Conservation (phyloP, 1,140 invertebrate species). For the Drosophila pachea region DNA sequence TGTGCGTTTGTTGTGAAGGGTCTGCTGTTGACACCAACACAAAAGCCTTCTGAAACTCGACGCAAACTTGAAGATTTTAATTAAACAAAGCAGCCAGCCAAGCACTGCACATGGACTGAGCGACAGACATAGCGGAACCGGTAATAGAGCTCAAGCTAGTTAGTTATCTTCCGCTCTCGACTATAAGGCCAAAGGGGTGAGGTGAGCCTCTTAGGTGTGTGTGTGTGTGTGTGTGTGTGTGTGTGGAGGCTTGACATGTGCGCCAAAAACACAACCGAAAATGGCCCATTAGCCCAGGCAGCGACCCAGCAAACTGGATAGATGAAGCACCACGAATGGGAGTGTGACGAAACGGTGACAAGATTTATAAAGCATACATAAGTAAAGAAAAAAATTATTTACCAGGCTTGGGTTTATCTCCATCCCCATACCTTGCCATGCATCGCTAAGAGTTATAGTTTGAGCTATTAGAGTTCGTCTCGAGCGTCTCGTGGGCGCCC, state of each 20-base stretch:
- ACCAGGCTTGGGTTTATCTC: no score
- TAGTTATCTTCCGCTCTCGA: constrained; percentile 19
- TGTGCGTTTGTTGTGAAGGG: constrained; percentile 4
- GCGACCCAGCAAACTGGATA: constrained; percentile 42
- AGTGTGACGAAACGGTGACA: no score
- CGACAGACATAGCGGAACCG: constrained; percentile 5
- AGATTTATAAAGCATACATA: no score
- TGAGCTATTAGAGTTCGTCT: constrained; percentile 19
- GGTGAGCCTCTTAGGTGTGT: constrained; percentile 53
- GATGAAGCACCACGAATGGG: constrained; percentile 9
- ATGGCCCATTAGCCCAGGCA: constrained; percentile 58
- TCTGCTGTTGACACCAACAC: constrained; percentile 28
- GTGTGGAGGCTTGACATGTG: constrained; percentile 44
- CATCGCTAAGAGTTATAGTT: not conserved
- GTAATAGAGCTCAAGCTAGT: constrained; percentile 23
- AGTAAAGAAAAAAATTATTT: no score
- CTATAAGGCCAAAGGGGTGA: constrained; percentile 53
- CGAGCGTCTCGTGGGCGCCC: constrained; percentile 5
- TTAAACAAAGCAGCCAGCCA: constrained; percentile 49
- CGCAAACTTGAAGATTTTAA: constrained; percentile 66
- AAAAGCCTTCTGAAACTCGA: constrained; percentile 23
- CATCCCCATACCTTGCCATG: not conserved
- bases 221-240: constrained; percentile 46
- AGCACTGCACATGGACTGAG: constrained; percentile 17
- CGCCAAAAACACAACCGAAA: constrained; percentile 27